Evolutionary conservation across 2,113 vertebrate genomes (phyloP).

Genomic region (Taxidea taxus): DNA sequence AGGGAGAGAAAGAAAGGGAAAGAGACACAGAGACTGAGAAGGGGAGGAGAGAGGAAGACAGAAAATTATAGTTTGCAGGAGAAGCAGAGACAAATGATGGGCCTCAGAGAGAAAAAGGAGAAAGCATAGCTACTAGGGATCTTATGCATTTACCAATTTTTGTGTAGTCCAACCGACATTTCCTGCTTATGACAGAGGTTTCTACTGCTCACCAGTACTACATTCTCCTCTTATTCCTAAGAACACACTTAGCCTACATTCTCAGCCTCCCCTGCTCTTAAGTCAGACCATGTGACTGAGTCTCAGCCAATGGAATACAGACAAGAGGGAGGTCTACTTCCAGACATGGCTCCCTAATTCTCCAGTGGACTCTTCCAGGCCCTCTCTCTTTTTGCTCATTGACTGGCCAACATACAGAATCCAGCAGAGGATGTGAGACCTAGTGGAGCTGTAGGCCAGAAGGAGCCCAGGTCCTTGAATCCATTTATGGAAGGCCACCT

Average conservation of each 20-base stretch:
- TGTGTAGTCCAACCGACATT: not conserved
- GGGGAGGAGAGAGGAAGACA: not conserved
- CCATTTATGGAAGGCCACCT: not conserved
- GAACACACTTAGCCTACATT: not conserved
- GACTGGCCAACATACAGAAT: not conserved
- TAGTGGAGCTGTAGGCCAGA: not conserved
- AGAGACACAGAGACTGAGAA: not conserved
- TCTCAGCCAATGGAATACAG: not conserved
- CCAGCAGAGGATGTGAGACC: not conserved
- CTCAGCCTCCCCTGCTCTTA: not conserved
- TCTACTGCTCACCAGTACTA: too few species aligned
- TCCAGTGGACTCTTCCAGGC: not conserved
- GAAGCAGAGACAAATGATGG: not conserved
- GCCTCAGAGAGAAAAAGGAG: not conserved
- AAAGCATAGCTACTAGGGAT: not conserved
- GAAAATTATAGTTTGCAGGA: not conserved
- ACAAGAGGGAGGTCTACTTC: not conserved
- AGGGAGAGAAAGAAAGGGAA: not conserved
- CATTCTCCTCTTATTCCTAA: not conserved
- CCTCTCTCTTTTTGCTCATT: not conserved
- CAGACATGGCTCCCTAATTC: not conserved
- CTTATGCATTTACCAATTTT: not conserved
- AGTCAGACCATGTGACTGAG: not conserved
- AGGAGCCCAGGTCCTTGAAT: not conserved
- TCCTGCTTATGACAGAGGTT: not conserved